Conservation (phyloP, 2,888 invertebrate genomes). For the Phanerotoma sp. region DNA sequence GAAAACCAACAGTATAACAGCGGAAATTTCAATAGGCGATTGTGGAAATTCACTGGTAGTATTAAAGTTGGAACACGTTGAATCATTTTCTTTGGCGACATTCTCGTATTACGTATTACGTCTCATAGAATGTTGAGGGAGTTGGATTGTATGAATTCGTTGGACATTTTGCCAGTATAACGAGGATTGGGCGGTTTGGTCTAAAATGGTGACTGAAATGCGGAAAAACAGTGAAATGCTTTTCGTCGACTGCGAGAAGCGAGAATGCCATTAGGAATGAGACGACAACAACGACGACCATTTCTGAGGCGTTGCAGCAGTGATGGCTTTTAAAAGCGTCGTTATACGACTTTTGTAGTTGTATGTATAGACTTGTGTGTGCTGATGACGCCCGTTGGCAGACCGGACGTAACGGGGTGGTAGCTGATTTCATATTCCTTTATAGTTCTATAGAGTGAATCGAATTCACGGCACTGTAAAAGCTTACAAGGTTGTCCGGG, state of each 20-base stretch:
- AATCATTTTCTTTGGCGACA: conserved; percentile 1
- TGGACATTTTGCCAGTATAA: background rate
- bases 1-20: no score
- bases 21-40: background rate
- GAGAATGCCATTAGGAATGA: conserved; percentile 5
- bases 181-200: background rate
- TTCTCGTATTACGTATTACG: background rate
- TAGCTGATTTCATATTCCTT: conserved; percentile 28
- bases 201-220: conserved; percentile 4
- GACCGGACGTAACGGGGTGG: background rate
- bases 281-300: conserved; percentile 4
- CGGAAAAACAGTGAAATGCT: conserved; percentile 16
- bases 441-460: conserved; percentile 21
- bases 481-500: conserved; percentile 22
- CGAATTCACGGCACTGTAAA: conserved; percentile 22
- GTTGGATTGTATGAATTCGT: background rate
- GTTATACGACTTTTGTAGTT: background rate
- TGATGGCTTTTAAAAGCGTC: conserved; percentile 1
- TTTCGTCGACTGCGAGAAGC: conserved; percentile 1
- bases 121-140: background rate
- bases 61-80: background rate
- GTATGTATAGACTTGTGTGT: background rate
- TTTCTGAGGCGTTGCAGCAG: background rate
- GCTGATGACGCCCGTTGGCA: background rate
- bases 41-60: background rate